A percentile compares a stretch with the other conserved stretches of the same genome.
Conservation (phyloP, 2,113 vertebrate species). For the Misgurnus mizolepis region DNA sequence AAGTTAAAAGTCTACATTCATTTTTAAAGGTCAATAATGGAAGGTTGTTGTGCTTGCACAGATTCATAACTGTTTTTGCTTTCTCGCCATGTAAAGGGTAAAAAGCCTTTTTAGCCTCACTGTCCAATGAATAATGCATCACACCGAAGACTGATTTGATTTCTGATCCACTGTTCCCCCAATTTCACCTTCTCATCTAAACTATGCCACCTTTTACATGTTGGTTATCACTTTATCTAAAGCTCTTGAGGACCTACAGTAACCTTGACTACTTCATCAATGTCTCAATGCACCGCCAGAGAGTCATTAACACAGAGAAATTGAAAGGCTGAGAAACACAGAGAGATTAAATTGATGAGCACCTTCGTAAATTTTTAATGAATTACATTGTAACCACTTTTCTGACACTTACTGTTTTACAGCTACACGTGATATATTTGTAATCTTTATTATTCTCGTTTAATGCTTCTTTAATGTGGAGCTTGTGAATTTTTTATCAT, state of each 20-base stretch:
- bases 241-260: background rate
- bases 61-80: background rate
- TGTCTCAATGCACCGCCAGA: background rate
- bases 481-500: background rate
- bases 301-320: constrained; percentile 17
- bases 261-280: constrained; percentile 23
- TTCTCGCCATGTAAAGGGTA: background rate
- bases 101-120: background rate
- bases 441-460: constrained; percentile 5
- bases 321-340: background rate
- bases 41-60: background rate
- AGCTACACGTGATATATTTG: constrained; percentile 4
- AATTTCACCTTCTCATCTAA: constrained; percentile 9
- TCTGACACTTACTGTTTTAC: constrained; percentile 28
- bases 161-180: constrained; percentile 1
- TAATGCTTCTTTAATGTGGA: constrained; percentile 3
- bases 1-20: no score
- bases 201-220: background rate
- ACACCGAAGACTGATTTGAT: background rate
- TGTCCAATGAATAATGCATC: constrained; percentile 18
- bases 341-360: background rate
- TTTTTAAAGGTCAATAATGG: no score
- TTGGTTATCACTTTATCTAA: constrained; percentile 2
- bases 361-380: background rate
- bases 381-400: constrained; percentile 29